Evolutionary conservation across 2,888 invertebrate species (phyloP), one percentile per base, ranked within the genome.

Genomic region (Dynastes maya): DNA sequence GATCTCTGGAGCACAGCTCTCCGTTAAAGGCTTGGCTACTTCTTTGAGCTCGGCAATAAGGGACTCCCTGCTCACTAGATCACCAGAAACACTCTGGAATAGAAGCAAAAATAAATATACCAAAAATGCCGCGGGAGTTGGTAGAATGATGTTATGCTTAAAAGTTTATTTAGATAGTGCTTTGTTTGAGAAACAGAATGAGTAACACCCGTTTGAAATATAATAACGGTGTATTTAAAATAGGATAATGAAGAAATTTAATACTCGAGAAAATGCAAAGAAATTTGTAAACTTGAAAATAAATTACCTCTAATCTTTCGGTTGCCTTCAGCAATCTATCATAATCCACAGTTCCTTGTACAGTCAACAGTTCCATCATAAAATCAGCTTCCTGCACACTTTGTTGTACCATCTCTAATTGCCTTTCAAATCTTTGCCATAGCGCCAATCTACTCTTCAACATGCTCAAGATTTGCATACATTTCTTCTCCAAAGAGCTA

Each of bases 341-440:
- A 85, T 96, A 96, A 87, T 96, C 96, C 16, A 96, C 95, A 80
- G 94, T 94, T 0, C 95, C 96, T 86, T 96, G 96, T 0, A 96
- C 94, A 0, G 95, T 95, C 13, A 96, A 90, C 79, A 96, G 89
- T 82, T 96, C 96, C 90, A 95, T 95, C 95, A 96, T 95, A 84
- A 95, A 96, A 87, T 96, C 96, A 0, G 96, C 95, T 84, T 96
- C 96, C 77, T 95, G 92, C 0, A 96, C 95, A 0, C 95, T 95
- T 72, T 95, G 94, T 81, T 95, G 95, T 11, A 96, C 95, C 86
- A 93, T 85, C 83, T 96, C 96, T 82, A 96, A 87, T 83, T 95
- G 95, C 2, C 92, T 90, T 85, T 96, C 96, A 86, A 95, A 96
- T 32, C 95, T 90, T 77, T 93, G 90, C 96, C 96, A 96, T 32